Percentiles rank a stretch among this genome's conserved stretches.
Conservation (phyloP, 2,888 invertebrate genomes). For the Drosophila neotestacea region DNA sequence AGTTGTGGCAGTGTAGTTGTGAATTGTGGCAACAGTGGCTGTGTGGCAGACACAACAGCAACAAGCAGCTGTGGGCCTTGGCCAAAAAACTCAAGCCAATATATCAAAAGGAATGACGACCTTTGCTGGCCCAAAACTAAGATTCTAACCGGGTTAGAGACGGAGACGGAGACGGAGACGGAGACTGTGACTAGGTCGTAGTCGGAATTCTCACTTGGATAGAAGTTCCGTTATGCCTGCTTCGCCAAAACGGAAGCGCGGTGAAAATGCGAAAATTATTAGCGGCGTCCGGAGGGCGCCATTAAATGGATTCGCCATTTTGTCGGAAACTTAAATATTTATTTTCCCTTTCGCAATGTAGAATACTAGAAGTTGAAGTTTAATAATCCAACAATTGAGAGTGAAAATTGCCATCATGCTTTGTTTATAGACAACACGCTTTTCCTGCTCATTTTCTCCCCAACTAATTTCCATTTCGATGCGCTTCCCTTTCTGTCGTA, state of each 20-base stretch:
- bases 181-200: not conserved
- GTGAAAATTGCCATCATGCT: not conserved
- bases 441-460: not conserved
- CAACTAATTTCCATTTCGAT: slow-evolving; percentile 47
- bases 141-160: not conserved
- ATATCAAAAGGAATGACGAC: slow-evolving; percentile 29
- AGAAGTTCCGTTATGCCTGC: slow-evolving; percentile 3
- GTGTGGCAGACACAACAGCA: slow-evolving; percentile 1
- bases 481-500: slow-evolving; percentile 31
- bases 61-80: slow-evolving; percentile 31
- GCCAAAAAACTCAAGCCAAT: slow-evolving; percentile 16
- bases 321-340: slow-evolving; percentile 17
- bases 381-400: not conserved
- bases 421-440: slow-evolving; percentile 7
- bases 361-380: slow-evolving; percentile 12
- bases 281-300: slow-evolving; percentile 64
- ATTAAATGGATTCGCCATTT: slow-evolving; percentile 29
- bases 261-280: slow-evolving; percentile 61
- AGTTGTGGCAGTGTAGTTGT: not conserved
- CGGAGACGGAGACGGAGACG: not conserved
- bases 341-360: slow-evolving; percentile 1
- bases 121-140: slow-evolving; percentile 14
- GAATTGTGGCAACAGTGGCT: not conserved
- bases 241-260: slow-evolving; percentile 68
- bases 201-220: not conserved